phyloP scores from a whole-genome alignment of 2,888 invertebrate genomes.

The Neoascia interrupta region DNA sequence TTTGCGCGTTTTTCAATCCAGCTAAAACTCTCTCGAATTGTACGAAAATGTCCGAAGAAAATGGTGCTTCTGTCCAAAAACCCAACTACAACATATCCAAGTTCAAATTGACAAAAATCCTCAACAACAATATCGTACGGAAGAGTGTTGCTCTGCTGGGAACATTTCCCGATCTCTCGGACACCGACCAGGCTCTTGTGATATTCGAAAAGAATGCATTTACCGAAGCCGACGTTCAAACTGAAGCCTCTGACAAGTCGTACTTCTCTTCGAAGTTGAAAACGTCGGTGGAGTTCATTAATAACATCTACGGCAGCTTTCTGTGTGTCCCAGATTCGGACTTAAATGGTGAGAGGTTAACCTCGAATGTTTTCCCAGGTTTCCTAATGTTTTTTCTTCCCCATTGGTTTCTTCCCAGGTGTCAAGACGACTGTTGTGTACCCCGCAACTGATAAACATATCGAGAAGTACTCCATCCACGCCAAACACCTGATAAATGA shows the following conservation, averaged over 20 bases:
- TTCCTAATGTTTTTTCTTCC: neutral
- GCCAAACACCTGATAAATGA: constrained; percentile 89
- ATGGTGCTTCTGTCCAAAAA: constrained; percentile 17
- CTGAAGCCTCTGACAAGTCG: constrained; percentile 71
- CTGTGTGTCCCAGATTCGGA: constrained; percentile 84
- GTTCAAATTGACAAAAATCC: constrained; percentile 84
- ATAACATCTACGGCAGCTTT: constrained; percentile 92
- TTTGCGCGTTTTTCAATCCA: too few relatives aligned
- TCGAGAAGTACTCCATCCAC: constrained; percentile 90
- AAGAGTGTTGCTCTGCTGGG: constrained; percentile 88
- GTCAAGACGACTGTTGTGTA: constrained; percentile 94
- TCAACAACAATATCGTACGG: constrained; percentile 86
- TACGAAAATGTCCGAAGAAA: constrained; percentile 47
- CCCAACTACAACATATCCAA: constrained; percentile 81
- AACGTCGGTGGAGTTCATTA: constrained; percentile 85
- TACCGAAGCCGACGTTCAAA: constrained; percentile 79
- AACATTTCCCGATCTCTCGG: constrained; percentile 81
- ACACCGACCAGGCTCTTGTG: constrained; percentile 84
- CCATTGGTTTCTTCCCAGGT: constrained; percentile 7
- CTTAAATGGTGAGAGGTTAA: constrained; percentile 83
- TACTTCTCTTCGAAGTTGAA: constrained; percentile 84
- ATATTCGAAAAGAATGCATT: constrained; percentile 92
- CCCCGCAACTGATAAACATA: constrained; percentile 96
- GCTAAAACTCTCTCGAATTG: too few relatives aligned
- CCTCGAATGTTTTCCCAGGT: neutral